Percentiles rank a stretch among this genome's conserved stretches.
phyloP scores from a whole-genome alignment of 2,113 vertebrate species.

The Galbula dea region DNA sequence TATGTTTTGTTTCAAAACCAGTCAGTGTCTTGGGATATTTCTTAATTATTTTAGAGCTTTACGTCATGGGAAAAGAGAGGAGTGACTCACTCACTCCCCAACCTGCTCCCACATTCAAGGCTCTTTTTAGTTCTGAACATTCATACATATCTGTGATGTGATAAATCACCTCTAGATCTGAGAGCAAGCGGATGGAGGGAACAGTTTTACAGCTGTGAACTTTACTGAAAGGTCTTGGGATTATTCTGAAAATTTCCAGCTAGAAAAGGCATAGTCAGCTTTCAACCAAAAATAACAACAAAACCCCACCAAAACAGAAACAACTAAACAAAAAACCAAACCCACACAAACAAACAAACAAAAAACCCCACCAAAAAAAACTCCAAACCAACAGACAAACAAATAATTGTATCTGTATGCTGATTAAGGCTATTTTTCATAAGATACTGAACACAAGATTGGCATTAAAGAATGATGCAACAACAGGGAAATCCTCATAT shows the following conservation, averaged over 20 bases:
- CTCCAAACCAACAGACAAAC: too few relatives aligned
- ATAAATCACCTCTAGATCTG: not conserved
- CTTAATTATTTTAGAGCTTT: not conserved
- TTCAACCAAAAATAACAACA: not conserved
- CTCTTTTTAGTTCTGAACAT: not conserved
- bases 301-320: accelerated
- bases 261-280: not conserved
- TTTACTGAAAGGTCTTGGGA: not conserved
- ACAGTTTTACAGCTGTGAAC: not conserved
- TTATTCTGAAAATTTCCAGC: not conserved
- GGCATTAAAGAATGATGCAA: not conserved
- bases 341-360: too few relatives aligned
- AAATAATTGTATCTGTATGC: not conserved
- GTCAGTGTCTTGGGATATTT: not conserved
- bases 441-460: not conserved
- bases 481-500: not conserved
- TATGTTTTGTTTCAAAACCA: not conserved
- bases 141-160: not conserved
- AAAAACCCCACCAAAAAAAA: too few relatives aligned
- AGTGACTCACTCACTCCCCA: constrained; percentile 16
- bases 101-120: not conserved
- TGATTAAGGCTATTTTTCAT: not conserved
- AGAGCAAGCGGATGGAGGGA: not conserved
- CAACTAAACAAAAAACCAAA: accelerated
- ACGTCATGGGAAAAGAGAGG: not conserved